Evolutionary conservation across 2,113 vertebrate species (phyloP), one percentile per base, ranked within the genome.

Genomic region (Rissa tridactyla): DNA sequence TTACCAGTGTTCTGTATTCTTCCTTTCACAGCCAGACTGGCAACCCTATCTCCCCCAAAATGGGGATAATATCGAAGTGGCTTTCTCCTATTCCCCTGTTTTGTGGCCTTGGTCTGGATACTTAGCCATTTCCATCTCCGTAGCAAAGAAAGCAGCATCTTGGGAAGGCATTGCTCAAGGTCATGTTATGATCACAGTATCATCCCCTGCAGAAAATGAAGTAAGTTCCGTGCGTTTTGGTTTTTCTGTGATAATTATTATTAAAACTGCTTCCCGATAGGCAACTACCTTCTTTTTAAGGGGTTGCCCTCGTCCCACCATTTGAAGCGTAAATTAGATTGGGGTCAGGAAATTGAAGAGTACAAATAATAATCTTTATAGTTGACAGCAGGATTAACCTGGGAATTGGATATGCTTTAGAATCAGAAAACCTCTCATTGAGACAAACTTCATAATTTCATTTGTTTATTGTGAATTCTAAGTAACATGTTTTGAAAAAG

Each of bases 31-130:
- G 99, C 99, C 99, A 57, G 98, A 99, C 95, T 99, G 99, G 99
- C 99, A 99, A 86, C 99, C 99, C 14, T 99, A 99, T 96, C 98
- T 99, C 55, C 99, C 99, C 3, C 99, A 99, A 97, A 99, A 99
- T 8, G 99, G 99, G 36, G 99, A 99, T 96, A 98, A 99, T 96
- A 99, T 99, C 0, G 99, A 99, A 27, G 99, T 99, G 46, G 99
- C 99, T 6, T 98, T 99, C 73, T 99, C 99, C 15, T 99, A 99
- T 80, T 99, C 99, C 2, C 98, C 99, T 0, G 99, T 99, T 58
- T 95, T 99, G 47, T 99, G 99, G 99, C 99, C 99, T 20, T 99
- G 99, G 99, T 99, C 99, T 0, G 99, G 99, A 20, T 99, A 99
- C 95, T 97, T 99, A n/a, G 99, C 99, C 5, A 98, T 99, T 97